These are phyloP conservation scores for Bradypus variegatus DNA, from an alignment of 2,797 vertebrate species.

Conservation along the genomic window DNA sequence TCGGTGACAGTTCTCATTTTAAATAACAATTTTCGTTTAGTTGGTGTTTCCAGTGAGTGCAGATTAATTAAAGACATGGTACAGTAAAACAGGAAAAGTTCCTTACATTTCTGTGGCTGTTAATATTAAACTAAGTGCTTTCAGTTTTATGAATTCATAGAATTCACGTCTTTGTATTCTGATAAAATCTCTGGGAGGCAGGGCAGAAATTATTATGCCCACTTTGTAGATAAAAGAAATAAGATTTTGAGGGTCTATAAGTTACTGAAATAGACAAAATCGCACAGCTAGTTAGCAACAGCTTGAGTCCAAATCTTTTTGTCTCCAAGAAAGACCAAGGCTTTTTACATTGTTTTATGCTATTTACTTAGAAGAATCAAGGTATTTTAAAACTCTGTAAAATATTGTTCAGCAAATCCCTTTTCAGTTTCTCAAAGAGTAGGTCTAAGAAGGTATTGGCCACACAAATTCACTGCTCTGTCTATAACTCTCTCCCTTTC, in stretches of 20 bases:
- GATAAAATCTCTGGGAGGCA: background rate
- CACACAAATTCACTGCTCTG: background rate
- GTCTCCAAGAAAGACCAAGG: background rate
- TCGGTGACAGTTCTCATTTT: background rate
- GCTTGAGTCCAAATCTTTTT: background rate
- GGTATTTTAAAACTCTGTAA: background rate
- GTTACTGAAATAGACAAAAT: background rate
- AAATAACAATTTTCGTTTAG: background rate
- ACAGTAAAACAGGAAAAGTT: background rate
- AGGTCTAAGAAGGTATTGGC: background rate
- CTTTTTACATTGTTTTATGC: background rate
- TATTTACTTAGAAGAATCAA: background rate
- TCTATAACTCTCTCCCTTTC: background rate
- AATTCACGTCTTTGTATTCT: background rate
- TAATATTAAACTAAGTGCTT: background rate
- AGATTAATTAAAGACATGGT: background rate
- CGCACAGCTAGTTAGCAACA: background rate
- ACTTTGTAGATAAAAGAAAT: background rate
- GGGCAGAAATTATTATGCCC: background rate
- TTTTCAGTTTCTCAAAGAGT: background rate
- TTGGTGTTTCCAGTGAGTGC: background rate
- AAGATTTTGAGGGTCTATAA: background rate
- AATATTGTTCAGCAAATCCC: background rate
- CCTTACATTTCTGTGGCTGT: background rate
- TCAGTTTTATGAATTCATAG: background rate